phyloP scores from a whole-genome alignment of 2,113 vertebrate genomes.

The Solenodon paradoxus region DNA sequence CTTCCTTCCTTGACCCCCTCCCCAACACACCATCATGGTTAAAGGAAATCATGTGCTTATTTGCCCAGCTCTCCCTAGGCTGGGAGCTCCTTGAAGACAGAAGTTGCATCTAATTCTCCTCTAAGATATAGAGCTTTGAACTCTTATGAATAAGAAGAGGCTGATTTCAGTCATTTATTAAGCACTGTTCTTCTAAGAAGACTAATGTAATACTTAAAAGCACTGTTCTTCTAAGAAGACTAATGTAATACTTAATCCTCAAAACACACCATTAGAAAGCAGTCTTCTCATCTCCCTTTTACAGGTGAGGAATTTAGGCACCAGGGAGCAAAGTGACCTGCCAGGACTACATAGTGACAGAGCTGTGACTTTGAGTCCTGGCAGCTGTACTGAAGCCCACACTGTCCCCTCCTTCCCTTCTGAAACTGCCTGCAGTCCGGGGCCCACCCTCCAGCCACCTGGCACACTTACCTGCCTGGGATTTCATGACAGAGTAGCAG shows the following conservation, averaged over 20 bases:
- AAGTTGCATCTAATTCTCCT: background rate
- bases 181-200: background rate
- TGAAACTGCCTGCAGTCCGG: too few relatives aligned
- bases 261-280: background rate
- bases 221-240: background rate
- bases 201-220: too few relatives aligned
- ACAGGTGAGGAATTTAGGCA: background rate
- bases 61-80: background rate
- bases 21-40: background rate
- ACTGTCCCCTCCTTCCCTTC: background rate
- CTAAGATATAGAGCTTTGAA: too few relatives aligned
- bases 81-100: background rate
- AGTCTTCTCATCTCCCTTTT: background rate
- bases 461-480: background rate
- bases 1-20: background rate
- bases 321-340: background rate
- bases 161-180: background rate
- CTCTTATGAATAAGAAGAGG: background rate
- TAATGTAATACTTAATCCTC: too few relatives aligned
- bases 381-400: background rate
- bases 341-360: background rate
- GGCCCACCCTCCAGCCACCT: too few relatives aligned
- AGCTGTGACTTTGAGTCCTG: background rate
- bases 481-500: background rate
- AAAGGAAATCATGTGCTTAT: too few relatives aligned